Conservation (phyloP, 2,888 invertebrate genomes). For the Thelaira solivaga region DNA sequence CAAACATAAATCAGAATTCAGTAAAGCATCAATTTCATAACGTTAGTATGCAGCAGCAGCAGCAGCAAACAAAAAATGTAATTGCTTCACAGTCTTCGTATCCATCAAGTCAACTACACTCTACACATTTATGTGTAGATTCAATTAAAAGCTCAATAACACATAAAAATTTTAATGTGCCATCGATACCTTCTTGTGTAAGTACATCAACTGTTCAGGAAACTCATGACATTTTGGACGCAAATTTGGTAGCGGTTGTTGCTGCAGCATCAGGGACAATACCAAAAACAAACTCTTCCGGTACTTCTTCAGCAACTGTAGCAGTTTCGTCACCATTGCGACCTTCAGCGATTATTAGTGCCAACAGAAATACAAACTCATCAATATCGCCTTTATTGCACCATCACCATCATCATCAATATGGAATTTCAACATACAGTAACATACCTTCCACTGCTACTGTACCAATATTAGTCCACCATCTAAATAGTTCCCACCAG, state of each 20-base stretch:
- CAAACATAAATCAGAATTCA: conserved; percentile 76
- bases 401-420: conserved; percentile 65
- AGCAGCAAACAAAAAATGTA: conserved; percentile 62
- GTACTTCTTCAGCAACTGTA: conserved; percentile 31
- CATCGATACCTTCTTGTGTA: conserved; percentile 59
- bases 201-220: conserved; percentile 52
- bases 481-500: conserved; percentile 64
- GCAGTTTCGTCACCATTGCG: conserved; percentile 63
- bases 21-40: conserved; percentile 74
- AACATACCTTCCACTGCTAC: conserved; percentile 67
- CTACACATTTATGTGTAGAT: conserved; percentile 69
- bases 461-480: conserved; percentile 70
- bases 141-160: conserved; percentile 64
- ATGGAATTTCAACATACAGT: conserved; percentile 60
- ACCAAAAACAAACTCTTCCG: conserved; percentile 44
- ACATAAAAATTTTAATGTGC: conserved; percentile 63
- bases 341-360: conserved; percentile 64
- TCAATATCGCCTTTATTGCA: conserved; percentile 64
- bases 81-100: conserved; percentile 46
- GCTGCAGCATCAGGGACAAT: conserved; percentile 65
- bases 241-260: conserved; percentile 69
- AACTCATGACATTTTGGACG: conserved; percentile 64
- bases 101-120: conserved; percentile 52
- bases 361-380: conserved; percentile 55
- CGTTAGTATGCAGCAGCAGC: conserved; percentile 65